Evolutionary conservation across 2,113 vertebrate species (phyloP), one percentile per base, ranked within the genome.

Genomic region (Daphoenositta chrysoptera): DNA sequence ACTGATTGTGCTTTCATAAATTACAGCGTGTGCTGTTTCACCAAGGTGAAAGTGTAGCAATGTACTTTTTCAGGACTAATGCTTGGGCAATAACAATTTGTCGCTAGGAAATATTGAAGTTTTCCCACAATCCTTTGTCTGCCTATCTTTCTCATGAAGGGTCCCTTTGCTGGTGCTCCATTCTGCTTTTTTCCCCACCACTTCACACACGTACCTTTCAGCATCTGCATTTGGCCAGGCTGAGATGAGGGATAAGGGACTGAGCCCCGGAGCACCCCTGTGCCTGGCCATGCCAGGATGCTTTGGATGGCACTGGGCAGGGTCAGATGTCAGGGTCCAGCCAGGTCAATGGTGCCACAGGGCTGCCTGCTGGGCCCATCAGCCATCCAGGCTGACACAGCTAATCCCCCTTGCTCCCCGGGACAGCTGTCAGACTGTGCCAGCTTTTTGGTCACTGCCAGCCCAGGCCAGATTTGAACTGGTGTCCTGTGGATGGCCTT

Each of bases 331-430:
- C 1, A 1, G 44, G 47, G 40, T 47, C n/a, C 0, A 0, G 19
- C 9, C 0, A 0, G 18, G 30, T 58, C 0, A 0, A 1, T 0
- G 0, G 33, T 35, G 66, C 39, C 21, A 0, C 1, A 5, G 69
- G 11, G 44, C n/a, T 77, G 28, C 9, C 39, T 13, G 23, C 18
- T 4, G 16, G 40, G 26, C 21, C 71, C 68, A 15, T 56, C 44
- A 68, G 17, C 63, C 71, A 39, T 23, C 42, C 42, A 63, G 39
- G 26, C 75, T 71, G 61, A 69, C 82, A 69, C 35, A 79, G 75
- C 26, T 90, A 31, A 95, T 75, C 61, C 56, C 51, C 31, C 20
- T 75, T 2, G 0, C 45, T 66, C 28, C 9, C 44, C 54, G 69
- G 73, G 37, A 48, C 89, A 84, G 77, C 87, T 93, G 70, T 65